phyloP scores from a whole-genome alignment of 2,888 invertebrate genomes.

The Microplitis deprimator region DNA sequence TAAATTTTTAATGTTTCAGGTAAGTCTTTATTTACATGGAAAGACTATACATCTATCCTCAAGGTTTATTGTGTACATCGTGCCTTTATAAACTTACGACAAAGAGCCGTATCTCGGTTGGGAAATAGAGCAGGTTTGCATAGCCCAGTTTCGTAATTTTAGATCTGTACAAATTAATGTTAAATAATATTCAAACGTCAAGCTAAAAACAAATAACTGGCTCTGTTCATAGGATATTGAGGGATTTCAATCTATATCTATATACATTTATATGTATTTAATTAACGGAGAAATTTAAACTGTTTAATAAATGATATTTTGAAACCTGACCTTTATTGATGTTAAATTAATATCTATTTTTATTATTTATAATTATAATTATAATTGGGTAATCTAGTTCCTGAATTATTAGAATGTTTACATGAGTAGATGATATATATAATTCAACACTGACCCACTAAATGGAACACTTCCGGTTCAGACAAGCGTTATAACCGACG shows the following conservation, averaged over 20 bases:
- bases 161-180: background rate
- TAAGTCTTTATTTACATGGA: slow-evolving; percentile 38
- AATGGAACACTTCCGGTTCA: slow-evolving; percentile 12
- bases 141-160: slow-evolving; percentile 17
- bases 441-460: slow-evolving; percentile 11
- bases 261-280: too few species aligned
- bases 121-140: slow-evolving; percentile 14
- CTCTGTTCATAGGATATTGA: too few species aligned
- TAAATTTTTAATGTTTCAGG: slow-evolving; percentile 47
- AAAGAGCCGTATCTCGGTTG: background rate
- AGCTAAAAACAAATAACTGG: background rate
- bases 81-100: background rate
- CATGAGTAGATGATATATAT: background rate
- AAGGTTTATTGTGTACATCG: background rate
- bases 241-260: too few species aligned
- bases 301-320: background rate
- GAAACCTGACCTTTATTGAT: background rate
- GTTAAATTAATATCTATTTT: background rate
- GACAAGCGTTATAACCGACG: slow-evolving; percentile 14
- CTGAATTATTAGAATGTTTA: background rate
- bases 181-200: background rate
- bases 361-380: background rate
- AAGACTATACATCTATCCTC: background rate
- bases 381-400: background rate
- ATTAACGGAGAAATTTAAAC: background rate